A percentile compares a stretch with the other conserved stretches of the same genome.
Conservation (phyloP, 1,140 invertebrate genomes). For the Chionoecetes opilio region DNA sequence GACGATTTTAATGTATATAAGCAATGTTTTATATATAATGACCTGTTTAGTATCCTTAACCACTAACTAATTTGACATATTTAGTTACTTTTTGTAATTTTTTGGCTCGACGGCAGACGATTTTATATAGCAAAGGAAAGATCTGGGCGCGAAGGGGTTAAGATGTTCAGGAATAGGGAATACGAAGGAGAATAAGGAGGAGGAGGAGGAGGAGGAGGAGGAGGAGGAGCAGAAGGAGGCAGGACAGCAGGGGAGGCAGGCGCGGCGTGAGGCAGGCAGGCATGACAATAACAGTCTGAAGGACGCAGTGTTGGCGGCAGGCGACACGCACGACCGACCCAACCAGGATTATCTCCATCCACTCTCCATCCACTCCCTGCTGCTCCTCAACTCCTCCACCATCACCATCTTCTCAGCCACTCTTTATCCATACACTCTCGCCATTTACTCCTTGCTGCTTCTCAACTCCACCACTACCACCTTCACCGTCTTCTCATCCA, state of each 20-base stretch:
- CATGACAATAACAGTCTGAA: slow-evolving; percentile 46
- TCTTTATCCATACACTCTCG: background rate
- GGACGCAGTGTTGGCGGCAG: slow-evolving; percentile 34
- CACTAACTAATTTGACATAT: too few species aligned
- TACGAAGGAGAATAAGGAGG: background rate
- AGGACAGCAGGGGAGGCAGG: slow-evolving; percentile 19
- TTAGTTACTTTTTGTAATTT: too few species aligned
- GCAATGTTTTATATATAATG: too few species aligned
- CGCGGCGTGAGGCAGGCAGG: background rate
- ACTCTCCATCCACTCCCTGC: slow-evolving; percentile 38
- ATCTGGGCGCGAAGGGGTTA: too few species aligned
- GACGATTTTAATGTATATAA: too few species aligned
- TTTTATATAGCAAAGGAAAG: too few species aligned
- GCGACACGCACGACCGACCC: slow-evolving; percentile 53
- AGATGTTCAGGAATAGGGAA: background rate
- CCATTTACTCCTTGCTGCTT: background rate
- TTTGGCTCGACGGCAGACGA: too few species aligned
- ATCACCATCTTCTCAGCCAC: background rate
- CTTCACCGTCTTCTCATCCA: too few species aligned
- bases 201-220: background rate
- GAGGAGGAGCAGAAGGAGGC: background rate
- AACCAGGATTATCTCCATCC: slow-evolving; percentile 36
- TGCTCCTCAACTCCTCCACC: background rate
- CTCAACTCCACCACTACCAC: too few species aligned
- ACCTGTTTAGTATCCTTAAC: too few species aligned